Evolutionary conservation across 2,113 vertebrate genomes (phyloP).

Genomic region (Perognathus longimembris): DNA sequence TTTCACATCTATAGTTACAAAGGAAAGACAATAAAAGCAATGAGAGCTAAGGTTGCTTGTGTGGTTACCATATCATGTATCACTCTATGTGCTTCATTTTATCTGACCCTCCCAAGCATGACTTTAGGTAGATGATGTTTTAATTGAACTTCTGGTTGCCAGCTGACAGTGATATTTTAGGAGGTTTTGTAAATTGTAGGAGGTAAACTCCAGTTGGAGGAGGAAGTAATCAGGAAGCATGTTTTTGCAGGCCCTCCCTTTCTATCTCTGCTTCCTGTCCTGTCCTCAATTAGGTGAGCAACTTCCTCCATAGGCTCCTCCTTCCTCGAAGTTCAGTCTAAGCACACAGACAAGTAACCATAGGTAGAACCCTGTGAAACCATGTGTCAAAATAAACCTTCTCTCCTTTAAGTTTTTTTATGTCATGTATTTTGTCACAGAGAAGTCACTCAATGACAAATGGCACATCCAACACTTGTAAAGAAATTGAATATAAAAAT

Average conservation of each 20-base stretch:
- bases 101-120: background rate
- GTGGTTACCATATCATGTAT: background rate
- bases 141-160: background rate
- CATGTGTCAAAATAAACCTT: background rate
- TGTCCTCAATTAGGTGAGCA: background rate
- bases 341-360: background rate
- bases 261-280: background rate
- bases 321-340: background rate
- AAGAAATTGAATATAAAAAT: background rate
- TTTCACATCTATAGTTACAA: background rate
- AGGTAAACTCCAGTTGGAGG: background rate
- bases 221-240: background rate
- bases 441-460: background rate
- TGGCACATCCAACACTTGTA: background rate
- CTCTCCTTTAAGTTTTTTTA: background rate
- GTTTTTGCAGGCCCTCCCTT: background rate
- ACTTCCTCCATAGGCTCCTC: background rate
- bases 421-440: background rate
- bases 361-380: background rate
- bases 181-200: background rate
- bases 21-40: conserved; percentile 14
- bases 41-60: background rate
- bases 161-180: background rate
- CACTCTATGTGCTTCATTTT: background rate
- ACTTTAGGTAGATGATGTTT: background rate